Evolutionary conservation across 2,113 vertebrate species (phyloP).

Genomic region (Microtus richardsoni): DNA sequence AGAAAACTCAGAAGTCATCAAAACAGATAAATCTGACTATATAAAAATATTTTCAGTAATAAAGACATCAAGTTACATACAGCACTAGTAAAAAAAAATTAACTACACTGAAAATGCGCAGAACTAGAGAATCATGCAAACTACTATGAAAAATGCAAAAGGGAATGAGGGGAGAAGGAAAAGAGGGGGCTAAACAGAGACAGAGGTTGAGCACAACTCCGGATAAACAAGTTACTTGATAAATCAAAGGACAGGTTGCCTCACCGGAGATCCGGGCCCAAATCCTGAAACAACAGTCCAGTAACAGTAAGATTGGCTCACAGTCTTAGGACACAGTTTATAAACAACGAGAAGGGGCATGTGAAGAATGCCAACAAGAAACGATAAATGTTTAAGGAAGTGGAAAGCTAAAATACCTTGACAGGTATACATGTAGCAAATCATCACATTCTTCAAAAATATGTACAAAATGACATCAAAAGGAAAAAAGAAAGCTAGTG

Average conservation of each 20-base stretch:
- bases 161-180: neutral
- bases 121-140: neutral
- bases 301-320: neutral
- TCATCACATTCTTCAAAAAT: neutral
- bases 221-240: slow-evolving; percentile 18
- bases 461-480: neutral
- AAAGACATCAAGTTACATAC: slow-evolving; percentile 14
- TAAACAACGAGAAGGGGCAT: neutral
- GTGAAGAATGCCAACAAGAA: neutral
- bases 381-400: neutral
- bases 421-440: neutral
- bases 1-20: slow-evolving; percentile 57
- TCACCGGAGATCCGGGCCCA: neutral
- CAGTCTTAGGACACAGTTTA: neutral
- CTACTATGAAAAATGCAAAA: slow-evolving; percentile 3
- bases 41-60: slow-evolving; percentile 1
- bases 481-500: neutral
- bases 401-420: neutral
- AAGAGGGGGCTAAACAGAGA: neutral
- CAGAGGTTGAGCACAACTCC: neutral
- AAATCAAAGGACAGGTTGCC: neutral
- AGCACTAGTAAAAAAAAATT: slow-evolving; percentile 30
- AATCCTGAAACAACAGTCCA: neutral
- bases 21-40: slow-evolving; percentile 30
- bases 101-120: neutral